These are phyloP conservation scores for Oreochromis grahami DNA, from an alignment of 2,797 vertebrate genomes.

Conservation along the genomic window DNA sequence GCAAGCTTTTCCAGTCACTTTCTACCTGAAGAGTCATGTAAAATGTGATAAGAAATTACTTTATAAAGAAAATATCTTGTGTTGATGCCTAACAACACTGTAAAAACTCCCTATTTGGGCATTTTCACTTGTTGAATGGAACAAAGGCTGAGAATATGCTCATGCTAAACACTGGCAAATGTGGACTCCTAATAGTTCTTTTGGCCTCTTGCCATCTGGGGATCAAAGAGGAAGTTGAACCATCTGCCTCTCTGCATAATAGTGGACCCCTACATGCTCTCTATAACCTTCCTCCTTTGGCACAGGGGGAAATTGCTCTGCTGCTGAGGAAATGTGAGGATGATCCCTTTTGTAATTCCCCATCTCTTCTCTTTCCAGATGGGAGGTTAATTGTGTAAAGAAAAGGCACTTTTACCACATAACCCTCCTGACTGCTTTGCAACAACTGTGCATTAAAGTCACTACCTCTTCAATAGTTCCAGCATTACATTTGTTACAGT, in stretches of 20 bases:
- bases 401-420: constrained; percentile 50
- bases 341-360: constrained; percentile 57
- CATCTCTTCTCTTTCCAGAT: constrained; percentile 57
- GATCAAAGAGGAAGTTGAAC: constrained; percentile 60
- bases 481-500: constrained; percentile 32
- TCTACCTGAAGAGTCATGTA: not conserved
- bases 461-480: constrained; percentile 37
- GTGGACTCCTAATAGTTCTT: constrained; percentile 30
- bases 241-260: constrained; percentile 67
- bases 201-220: constrained; percentile 60
- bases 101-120: not conserved
- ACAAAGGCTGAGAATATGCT: constrained; percentile 4
- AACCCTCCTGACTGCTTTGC: constrained; percentile 47
- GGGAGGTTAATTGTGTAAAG: constrained; percentile 73
- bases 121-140: constrained; percentile 28
- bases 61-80: not conserved
- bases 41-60: not conserved
- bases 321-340: constrained; percentile 48
- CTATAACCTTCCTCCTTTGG: constrained; percentile 44
- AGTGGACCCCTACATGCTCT: constrained; percentile 39
- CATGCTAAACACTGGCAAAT: constrained; percentile 29
- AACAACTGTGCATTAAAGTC: constrained; percentile 45
- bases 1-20: not conserved
- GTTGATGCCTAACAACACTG: not conserved
- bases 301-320: constrained; percentile 33